A percentile compares a stretch with the other conserved stretches of the same genome.
Evolutionary conservation across 2,888 invertebrate genomes (phyloP).

Genomic region (Drosophila neotestacea): DNA sequence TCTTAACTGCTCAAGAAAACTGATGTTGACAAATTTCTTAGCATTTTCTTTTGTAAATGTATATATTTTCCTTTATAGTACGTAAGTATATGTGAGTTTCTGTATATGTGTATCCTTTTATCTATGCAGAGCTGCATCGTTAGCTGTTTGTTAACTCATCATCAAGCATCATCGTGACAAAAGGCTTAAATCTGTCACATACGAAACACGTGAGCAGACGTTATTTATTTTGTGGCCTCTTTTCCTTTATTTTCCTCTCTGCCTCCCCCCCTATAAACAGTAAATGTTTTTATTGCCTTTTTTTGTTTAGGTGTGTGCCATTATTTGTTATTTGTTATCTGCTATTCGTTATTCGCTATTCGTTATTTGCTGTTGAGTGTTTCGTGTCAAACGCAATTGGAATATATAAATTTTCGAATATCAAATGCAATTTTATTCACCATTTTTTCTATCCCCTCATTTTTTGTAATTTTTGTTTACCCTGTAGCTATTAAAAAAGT

Average conservation of each 20-base stretch:
- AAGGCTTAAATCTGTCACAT: slow-evolving; percentile 81
- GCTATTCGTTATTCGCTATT: slow-evolving; percentile 25
- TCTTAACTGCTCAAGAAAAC: slow-evolving; percentile 58
- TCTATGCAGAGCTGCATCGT: slow-evolving; percentile 46
- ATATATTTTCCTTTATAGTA: slow-evolving; percentile 8
- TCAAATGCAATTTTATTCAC: slow-evolving; percentile 60
- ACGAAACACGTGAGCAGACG: slow-evolving; percentile 76
- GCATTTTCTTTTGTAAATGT: slow-evolving; percentile 31
- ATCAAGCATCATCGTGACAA: slow-evolving; percentile 77
- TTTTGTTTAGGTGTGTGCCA: slow-evolving; percentile 37
- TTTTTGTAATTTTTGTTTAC: slow-evolving; percentile 13
- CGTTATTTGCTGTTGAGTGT: slow-evolving; percentile 33
- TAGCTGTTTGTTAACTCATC: slow-evolving; percentile 79
- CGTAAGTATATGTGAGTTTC: neutral
- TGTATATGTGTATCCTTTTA: slow-evolving; percentile 10
- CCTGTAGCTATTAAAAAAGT: neutral
- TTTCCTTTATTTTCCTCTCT: neutral
- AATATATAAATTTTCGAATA: slow-evolving; percentile 70
- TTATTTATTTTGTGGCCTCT: slow-evolving; percentile 72
- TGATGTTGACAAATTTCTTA: slow-evolving; percentile 72
- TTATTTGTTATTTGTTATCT: slow-evolving; percentile 32
- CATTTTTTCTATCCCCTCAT: slow-evolving; percentile 3
- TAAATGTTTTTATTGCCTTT: slow-evolving; percentile 65
- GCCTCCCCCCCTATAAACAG: slow-evolving; percentile 21
- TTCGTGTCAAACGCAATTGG: slow-evolving; percentile 67